Evolutionary conservation across 2,797 vertebrate species (phyloP).

Genomic region (Tachyglossus aculeatus): DNA sequence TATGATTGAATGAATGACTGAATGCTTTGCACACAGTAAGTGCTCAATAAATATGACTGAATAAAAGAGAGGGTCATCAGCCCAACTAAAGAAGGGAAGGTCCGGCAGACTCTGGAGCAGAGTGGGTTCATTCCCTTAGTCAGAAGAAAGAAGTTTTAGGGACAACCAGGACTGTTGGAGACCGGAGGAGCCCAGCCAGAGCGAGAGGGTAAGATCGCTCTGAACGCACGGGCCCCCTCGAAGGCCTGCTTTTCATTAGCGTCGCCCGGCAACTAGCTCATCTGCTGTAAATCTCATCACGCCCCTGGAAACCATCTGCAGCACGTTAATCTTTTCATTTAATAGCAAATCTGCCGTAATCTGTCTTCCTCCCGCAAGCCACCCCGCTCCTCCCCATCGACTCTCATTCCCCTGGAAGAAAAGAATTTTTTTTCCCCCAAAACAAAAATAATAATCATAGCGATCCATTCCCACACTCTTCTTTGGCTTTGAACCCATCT

Average conservation of each 20-base stretch:
- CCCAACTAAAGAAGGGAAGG: slow-evolving; percentile 36
- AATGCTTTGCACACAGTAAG: too few relatives aligned
- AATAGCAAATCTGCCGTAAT: slow-evolving; percentile 65
- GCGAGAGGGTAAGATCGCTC: slow-evolving; percentile 57
- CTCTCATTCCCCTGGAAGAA: background rate
- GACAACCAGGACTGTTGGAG: slow-evolving; percentile 18
- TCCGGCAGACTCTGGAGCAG: slow-evolving; percentile 51
- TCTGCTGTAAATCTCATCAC: slow-evolving; percentile 75
- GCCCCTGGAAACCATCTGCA: slow-evolving; percentile 68
- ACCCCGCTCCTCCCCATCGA: background rate
- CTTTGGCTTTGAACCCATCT: too few relatives aligned
- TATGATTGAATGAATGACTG: too few relatives aligned
- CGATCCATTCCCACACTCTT: too few relatives aligned
- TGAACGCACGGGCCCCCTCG: slow-evolving; percentile 56
- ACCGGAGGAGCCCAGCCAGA: slow-evolving; percentile 27
- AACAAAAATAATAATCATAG: slow-evolving; percentile 53
- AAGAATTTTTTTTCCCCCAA: too few relatives aligned
- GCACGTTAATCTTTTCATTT: slow-evolving; percentile 66
- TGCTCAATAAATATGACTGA: too few relatives aligned
- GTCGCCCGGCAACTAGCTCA: slow-evolving; percentile 71
- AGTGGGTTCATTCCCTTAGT: slow-evolving; percentile 56
- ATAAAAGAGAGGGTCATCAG: background rate
- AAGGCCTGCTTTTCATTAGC: slow-evolving; percentile 77
- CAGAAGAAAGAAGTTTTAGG: too few relatives aligned
- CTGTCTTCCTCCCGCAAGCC: slow-evolving; percentile 55